Conservation (phyloP, 64 coral and sea anemone species). For the Platygyra sinensis region DNA sequence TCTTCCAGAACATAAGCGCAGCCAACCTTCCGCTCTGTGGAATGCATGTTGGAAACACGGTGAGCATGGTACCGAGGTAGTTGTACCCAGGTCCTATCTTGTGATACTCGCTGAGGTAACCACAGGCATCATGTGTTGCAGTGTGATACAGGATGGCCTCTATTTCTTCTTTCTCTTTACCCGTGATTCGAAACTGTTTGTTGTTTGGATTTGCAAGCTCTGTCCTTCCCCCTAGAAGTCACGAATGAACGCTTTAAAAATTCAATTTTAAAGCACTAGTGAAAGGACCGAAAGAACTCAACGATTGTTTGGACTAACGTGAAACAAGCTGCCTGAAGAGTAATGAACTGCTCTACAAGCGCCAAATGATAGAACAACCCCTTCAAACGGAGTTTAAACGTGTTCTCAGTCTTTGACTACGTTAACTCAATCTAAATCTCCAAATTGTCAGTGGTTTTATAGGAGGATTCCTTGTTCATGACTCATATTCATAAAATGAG, state of each 20-base stretch:
- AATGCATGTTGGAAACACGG: constrained; percentile 81
- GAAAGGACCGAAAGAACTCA: too few relatives aligned
- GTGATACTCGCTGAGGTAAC: constrained; percentile 86
- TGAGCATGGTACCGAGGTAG: constrained; percentile 88
- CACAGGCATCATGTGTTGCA: constrained; percentile 92
- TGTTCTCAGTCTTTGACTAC: too few relatives aligned
- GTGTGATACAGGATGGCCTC: constrained; percentile 89
- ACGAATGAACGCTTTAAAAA: background rate
- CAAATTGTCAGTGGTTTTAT: too few relatives aligned
- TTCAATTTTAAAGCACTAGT: too few relatives aligned
- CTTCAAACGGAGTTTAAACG: too few relatives aligned
- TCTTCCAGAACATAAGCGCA: constrained; percentile 93
- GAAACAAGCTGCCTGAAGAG: too few relatives aligned
- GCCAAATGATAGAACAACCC: too few relatives aligned
- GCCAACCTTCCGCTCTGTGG: constrained; percentile 88
- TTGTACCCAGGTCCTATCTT: constrained; percentile 90
- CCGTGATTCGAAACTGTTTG: constrained; percentile 53
- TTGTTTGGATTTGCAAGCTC: constrained; percentile 71
- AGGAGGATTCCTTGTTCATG: too few relatives aligned
- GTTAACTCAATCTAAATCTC: too few relatives aligned
- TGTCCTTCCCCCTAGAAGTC: constrained; percentile 57
- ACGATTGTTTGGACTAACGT: too few relatives aligned
- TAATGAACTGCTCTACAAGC: too few relatives aligned
- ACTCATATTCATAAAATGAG: too few relatives aligned
- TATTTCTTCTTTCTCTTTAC: constrained; percentile 66